Evolutionary conservation across 2,113 vertebrate species (phyloP), one percentile per base, ranked within the genome.

Genomic region (Chaetorhynchus papuensis): DNA sequence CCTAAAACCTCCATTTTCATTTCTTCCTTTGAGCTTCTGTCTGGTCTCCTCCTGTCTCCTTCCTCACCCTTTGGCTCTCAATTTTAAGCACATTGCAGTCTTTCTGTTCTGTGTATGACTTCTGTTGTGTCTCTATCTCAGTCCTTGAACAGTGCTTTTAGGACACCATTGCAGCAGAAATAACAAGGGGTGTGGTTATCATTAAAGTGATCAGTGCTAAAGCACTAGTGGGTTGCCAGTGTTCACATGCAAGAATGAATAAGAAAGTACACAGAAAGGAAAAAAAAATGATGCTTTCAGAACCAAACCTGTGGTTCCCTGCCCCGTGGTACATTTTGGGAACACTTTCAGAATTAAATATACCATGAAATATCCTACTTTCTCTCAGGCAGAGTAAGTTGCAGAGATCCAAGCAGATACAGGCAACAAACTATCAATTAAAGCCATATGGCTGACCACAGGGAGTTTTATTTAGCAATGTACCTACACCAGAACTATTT

Each of bases 311-410:
- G 23, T 0, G 47, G 18, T 41, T 87, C 52, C 15, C 35, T 68
- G 18, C 15, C 6, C 22, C 2, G 0, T 1, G 1, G 1, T 42
- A 52, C 3, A 6, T 42, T 71, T 63, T 50, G 22, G 24, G 16
- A 78, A 53, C 15, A 20, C 12, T 74, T 78, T 78, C 45, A 54
- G 26, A 56, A 54, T 16, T 14, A 69, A 52, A 14, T 31, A 53
- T 22, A 19, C 6, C 23, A 33, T 10, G 26, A 91, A 65, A 37
- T 41, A 60, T 18, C 52, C 11, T 49, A 20, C 14, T 65, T 81
- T 42, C n/a, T 52, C 23, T 47, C 33, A 45, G 54, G 33, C 4
- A 22, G 14, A 44, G 19, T 65, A 68, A 57, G 5, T 39, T 77
- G 44, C 35, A 82, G 21, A 10, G 19, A n/a, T 54, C 50, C 60